phyloP scores from a whole-genome alignment of 2,113 vertebrate species.

The Ciconia stormi region DNA sequence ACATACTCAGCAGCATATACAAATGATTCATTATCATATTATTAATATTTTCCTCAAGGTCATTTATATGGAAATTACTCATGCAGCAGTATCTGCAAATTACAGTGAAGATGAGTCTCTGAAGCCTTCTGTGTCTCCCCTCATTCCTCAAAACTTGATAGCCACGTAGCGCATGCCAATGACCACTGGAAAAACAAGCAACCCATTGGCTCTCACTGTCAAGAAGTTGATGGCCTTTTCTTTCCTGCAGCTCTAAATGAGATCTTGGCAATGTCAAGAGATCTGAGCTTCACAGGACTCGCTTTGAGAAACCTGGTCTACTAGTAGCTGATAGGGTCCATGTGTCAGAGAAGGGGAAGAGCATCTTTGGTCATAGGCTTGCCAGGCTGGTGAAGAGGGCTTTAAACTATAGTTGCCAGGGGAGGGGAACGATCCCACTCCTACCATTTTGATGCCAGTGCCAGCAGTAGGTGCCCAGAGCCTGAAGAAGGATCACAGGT shows the following conservation, averaged over 20 bases:
- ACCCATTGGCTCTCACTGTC: neutral
- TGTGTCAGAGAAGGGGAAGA: too few species aligned
- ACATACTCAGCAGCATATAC: neutral
- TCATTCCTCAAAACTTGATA: neutral
- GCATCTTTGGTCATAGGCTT: too few species aligned
- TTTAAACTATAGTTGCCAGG: too few species aligned
- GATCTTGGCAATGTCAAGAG: neutral
- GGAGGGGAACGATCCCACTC: too few species aligned
- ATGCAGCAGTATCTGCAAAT: neutral
- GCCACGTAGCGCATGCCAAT: rapidly evolving
- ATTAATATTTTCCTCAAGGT: conserved; percentile 40
- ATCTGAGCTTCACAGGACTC: neutral
- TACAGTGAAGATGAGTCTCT: neutral
- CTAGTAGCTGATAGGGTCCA: too few species aligned
- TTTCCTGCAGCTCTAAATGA: neutral
- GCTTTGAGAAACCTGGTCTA: too few species aligned
- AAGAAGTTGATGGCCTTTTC: neutral
- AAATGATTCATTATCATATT: neutral
- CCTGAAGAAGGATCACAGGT: too few species aligned
- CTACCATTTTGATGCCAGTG: too few species aligned
- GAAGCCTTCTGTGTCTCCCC: neutral
- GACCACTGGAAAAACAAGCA: neutral
- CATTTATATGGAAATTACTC: conserved; percentile 1
- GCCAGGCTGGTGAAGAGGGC: too few species aligned
- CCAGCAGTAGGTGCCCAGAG: too few species aligned